Evolutionary conservation across 2,888 invertebrate genomes (phyloP).

Genomic region (Hyposoter dolosus): DNA sequence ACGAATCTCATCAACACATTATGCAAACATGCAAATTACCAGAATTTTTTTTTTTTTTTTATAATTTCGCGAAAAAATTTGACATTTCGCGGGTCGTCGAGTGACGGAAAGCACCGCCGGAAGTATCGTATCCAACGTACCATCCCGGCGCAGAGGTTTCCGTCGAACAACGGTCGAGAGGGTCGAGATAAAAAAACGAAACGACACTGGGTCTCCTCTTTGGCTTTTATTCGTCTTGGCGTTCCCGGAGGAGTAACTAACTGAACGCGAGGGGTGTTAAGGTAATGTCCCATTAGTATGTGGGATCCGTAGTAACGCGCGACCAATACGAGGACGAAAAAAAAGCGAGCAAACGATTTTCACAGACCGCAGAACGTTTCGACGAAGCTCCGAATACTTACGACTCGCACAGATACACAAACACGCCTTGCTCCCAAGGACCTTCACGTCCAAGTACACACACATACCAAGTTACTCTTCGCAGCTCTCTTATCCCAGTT

Average conservation of each 20-base stretch:
- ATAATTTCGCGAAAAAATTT: background rate
- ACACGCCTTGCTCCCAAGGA: background rate
- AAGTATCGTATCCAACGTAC: constrained; percentile 22
- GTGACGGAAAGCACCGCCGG: background rate
- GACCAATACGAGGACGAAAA: constrained; percentile 77
- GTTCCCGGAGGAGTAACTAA: constrained; percentile 83
- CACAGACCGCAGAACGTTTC: constrained; percentile 57
- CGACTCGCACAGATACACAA: constrained; percentile 23
- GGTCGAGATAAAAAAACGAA: constrained; percentile 32
- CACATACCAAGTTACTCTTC: background rate
- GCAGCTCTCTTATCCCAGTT: constrained; percentile 35
- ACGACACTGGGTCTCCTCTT: constrained; percentile 46
- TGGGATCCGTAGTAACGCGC: constrained; percentile 80
- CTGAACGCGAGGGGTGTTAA: constrained; percentile 84
- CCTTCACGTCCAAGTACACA: background rate
- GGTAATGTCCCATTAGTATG: constrained; percentile 84
- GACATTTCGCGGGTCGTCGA: background rate
- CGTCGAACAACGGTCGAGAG: constrained; percentile 1
- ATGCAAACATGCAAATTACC: background rate
- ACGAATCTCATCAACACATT: background rate
- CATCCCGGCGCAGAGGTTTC: background rate
- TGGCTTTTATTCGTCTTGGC: constrained; percentile 56
- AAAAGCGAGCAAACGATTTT: constrained; percentile 73
- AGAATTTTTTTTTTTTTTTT: background rate
- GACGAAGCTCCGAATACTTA: constrained; percentile 29